A percentile compares a stretch with the other conserved stretches of the same genome.
phyloP scores from a whole-genome alignment of 2,888 invertebrate genomes.

The Erebia ligea region DNA sequence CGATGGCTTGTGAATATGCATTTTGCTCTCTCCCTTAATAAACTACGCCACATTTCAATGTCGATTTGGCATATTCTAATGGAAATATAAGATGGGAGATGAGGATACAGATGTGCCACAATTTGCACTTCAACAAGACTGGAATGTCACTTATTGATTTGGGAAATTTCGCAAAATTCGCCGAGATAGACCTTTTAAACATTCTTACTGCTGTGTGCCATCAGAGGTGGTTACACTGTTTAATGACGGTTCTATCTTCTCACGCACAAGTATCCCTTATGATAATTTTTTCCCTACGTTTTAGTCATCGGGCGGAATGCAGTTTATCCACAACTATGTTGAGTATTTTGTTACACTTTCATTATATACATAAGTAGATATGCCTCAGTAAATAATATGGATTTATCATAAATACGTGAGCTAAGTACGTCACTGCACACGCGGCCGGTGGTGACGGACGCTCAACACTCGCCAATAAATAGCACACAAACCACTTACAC shows the following conservation, averaged over 20 bases:
- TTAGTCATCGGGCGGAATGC: conserved; percentile 84
- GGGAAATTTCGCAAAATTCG: conserved; percentile 70
- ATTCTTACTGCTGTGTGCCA: conserved; percentile 38
- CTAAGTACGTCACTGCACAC: conserved; percentile 60
- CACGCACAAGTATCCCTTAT: conserved; percentile 57
- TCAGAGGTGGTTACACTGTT: conserved; percentile 18
- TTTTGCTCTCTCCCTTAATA: conserved; percentile 49
- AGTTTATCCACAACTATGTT: conserved; percentile 83
- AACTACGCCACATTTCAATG: conserved; percentile 29
- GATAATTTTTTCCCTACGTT: conserved; percentile 73
- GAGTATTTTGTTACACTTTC: conserved; percentile 72
- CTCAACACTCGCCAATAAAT: conserved; percentile 61
- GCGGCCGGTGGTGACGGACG: conserved; percentile 52
- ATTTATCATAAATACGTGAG: conserved; percentile 64
- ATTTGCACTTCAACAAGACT: conserved; percentile 79
- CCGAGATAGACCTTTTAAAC: conserved; percentile 45
- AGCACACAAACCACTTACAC: conserved; percentile 62
- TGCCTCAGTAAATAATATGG: conserved; percentile 72
- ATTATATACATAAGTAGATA: conserved; percentile 82
- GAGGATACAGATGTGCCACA: conserved; percentile 24
- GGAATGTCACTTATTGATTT: conserved; percentile 79
- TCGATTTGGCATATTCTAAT: conserved; percentile 6
- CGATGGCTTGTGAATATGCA: conserved; percentile 78
- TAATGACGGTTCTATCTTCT: conserved; percentile 31
- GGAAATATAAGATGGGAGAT: conserved; percentile 28